Conservation (phyloP, 2,888 invertebrate genomes). For the Pyrrhosoma nymphula region DNA sequence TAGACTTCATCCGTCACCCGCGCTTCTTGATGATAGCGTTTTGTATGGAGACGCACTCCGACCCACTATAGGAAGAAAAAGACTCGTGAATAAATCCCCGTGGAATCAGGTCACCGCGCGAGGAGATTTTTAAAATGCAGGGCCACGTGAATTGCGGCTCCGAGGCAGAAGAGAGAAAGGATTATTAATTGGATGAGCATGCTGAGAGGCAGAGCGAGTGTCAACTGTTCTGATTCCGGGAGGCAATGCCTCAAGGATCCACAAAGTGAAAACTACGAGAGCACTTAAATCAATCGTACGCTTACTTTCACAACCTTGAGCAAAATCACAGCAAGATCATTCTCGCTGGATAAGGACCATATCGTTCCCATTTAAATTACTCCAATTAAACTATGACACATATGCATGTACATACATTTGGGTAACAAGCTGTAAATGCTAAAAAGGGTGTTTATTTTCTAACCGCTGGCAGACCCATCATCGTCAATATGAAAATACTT, state of each 20-base stretch:
- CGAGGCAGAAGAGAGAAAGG: neutral
- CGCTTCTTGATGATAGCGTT: neutral
- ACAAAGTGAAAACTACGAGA: neutral
- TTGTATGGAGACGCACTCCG: neutral
- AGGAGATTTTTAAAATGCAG: neutral
- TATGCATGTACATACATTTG: no score
- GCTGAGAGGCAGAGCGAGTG: neutral
- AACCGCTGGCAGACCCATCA: no score
- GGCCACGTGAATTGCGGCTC: slow-evolving; percentile 10
- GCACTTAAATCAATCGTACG: neutral
- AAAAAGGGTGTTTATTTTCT: no score
- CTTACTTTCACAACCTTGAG: neutral
- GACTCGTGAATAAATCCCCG: neutral
- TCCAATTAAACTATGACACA: no score
- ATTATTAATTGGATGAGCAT: neutral
- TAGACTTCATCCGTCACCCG: neutral
- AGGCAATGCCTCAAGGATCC: neutral
- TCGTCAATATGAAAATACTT: no score
- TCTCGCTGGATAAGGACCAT: neutral
- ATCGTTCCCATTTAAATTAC: neutral
- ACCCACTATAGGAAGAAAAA: neutral
- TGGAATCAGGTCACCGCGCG: neutral
- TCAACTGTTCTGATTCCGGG: neutral
- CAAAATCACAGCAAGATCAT: neutral
- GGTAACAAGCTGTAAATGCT: no score